Evolutionary conservation across 2,888 invertebrate species (phyloP).

Genomic region (Dasypogon diadema): DNA sequence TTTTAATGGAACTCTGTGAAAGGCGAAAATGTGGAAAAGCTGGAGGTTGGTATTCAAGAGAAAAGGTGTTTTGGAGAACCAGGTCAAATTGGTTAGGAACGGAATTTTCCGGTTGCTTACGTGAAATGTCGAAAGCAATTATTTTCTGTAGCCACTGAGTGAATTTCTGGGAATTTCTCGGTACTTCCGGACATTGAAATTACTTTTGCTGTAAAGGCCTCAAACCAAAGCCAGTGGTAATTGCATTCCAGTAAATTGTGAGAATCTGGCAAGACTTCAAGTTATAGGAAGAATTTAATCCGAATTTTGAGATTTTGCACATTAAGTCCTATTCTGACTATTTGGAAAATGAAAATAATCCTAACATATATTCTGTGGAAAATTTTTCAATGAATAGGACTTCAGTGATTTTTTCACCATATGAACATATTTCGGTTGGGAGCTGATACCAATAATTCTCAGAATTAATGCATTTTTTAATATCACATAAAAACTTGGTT

Average conservation of each 20-base stretch:
- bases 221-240: slow-evolving; percentile 20
- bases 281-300: slow-evolving; percentile 11
- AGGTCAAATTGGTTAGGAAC: slow-evolving; percentile 36
- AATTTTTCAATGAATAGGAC: too few relatives aligned
- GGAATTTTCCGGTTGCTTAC: slow-evolving; percentile 20
- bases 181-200: slow-evolving; percentile 27
- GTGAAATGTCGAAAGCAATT: slow-evolving; percentile 30
- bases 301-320: neutral
- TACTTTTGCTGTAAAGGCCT: slow-evolving; percentile 33
- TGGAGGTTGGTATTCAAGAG: neutral
- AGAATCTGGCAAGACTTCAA: slow-evolving; percentile 28
- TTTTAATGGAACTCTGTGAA: slow-evolving; percentile 5
- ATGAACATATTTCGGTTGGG: too few relatives aligned
- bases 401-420: too few relatives aligned
- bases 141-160: slow-evolving; percentile 32
- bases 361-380: too few relatives aligned
- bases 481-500: too few relatives aligned
- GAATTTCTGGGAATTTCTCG: slow-evolving; percentile 27
- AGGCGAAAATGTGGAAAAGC: slow-evolving; percentile 15
- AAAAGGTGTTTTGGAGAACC: slow-evolving; percentile 22
- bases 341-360: too few relatives aligned
- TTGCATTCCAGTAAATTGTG: slow-evolving; percentile 32
- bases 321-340: neutral
- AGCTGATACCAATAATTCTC: too few relatives aligned
- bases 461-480: too few relatives aligned